Percentiles rank a stretch among this genome's conserved stretches.
phyloP scores from a whole-genome alignment of 1,140 invertebrate genomes.

The Helicoverpa zea region DNA sequence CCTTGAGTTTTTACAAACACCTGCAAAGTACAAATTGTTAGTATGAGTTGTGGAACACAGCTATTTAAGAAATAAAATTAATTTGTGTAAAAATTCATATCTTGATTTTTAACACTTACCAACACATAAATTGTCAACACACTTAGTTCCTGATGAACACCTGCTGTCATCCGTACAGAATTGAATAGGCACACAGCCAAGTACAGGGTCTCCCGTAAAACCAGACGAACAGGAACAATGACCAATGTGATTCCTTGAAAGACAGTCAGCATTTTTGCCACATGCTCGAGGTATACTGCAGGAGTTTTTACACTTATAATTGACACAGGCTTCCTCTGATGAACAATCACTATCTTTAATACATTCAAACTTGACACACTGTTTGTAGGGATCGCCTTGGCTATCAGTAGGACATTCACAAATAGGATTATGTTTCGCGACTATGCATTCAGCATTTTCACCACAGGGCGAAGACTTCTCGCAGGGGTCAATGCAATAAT shows the following conservation, averaged over 20 bases:
- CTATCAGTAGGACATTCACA: constrained; percentile 93
- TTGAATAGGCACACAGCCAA: constrained; percentile 93
- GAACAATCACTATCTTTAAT: constrained; percentile 92
- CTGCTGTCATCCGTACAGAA: constrained; percentile 92
- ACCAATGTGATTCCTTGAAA: constrained; percentile 91
- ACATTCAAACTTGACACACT: constrained; percentile 93
- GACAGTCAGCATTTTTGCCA: constrained; percentile 92
- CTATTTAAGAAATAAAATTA: not conserved
- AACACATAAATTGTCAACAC: constrained; percentile 93
- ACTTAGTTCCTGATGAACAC: constrained; percentile 93
- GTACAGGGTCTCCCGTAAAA: constrained; percentile 94
- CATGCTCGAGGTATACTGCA: constrained; percentile 94
- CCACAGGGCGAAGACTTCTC: constrained; percentile 90
- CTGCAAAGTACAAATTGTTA: constrained; percentile 70
- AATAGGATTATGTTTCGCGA: constrained; percentile 89
- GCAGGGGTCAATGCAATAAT: constrained; percentile 94
- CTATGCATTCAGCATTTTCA: constrained; percentile 91
- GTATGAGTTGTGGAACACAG: not conserved
- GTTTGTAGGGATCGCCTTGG: constrained; percentile 91
- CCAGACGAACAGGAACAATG: constrained; percentile 93
- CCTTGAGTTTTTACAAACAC: constrained; percentile 91
- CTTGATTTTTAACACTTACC: constrained; percentile 81
- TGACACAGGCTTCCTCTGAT: constrained; percentile 90
- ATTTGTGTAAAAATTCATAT: not conserved
- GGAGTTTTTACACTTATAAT: constrained; percentile 93